Conservation (phyloP, 2,113 vertebrate species). For the Lycocorax pyrrhopterus region DNA sequence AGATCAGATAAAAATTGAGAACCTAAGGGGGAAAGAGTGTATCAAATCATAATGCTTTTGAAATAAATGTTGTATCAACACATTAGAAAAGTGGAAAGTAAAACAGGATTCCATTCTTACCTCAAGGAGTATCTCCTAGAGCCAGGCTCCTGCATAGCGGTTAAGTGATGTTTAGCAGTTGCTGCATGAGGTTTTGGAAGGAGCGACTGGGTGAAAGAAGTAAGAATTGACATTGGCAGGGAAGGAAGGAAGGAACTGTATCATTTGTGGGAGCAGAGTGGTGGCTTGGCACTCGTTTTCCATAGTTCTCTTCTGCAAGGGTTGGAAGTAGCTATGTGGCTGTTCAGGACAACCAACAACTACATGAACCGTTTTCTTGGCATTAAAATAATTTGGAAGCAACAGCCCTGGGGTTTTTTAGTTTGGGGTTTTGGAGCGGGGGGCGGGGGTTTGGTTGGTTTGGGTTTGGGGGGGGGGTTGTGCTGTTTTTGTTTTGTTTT, state of each 20-base stretch:
- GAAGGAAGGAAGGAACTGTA: not conserved
- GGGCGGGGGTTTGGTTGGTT: rapidly evolving
- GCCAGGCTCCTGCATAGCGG: not conserved
- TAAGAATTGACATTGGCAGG: not conserved
- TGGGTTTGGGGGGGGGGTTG: too few species aligned
- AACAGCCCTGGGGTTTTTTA: not conserved
- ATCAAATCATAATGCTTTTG: not conserved
- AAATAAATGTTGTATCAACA: not conserved
- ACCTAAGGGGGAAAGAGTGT: not conserved
- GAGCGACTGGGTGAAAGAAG: not conserved
- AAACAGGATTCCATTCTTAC: not conserved
- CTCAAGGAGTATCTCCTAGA: not conserved
- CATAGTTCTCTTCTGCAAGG: not conserved
- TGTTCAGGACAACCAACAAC: not conserved
- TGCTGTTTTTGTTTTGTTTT: too few species aligned
- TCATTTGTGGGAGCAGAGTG: not conserved
- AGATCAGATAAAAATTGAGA: not conserved
- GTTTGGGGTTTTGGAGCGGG: not conserved
- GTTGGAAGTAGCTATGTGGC: not conserved
- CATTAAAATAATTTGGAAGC: not conserved
- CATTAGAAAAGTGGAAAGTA: not conserved
- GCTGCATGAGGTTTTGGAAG: not conserved
- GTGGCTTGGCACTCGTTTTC: not conserved
- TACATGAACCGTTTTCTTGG: not conserved
- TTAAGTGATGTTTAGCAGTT: not conserved